Evolutionary conservation across 53 echinoderm and acorn worm species (phyloP).

Genomic region (Zoroaster sp.): DNA sequence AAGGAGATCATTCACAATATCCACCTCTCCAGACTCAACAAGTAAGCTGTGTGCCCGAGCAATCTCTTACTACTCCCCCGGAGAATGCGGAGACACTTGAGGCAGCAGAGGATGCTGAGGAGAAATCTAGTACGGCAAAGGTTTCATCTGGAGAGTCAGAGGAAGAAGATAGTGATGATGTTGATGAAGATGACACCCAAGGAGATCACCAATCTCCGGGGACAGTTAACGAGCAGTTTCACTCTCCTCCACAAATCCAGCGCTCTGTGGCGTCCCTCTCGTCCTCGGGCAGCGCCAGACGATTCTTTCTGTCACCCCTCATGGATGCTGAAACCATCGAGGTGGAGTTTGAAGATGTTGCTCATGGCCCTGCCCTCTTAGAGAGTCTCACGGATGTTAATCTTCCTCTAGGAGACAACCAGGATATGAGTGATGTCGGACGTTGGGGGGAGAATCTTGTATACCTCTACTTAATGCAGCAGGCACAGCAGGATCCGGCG

Average conservation of each 20-base stretch:
- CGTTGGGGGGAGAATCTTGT: constrained; percentile 71
- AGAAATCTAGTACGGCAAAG: neutral
- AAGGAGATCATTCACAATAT: neutral
- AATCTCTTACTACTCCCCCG: neutral
- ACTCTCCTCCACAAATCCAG: constrained; percentile 41
- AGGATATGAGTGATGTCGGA: constrained; percentile 30
- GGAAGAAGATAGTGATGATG: neutral
- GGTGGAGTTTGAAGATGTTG: constrained; percentile 60
- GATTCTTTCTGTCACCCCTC: constrained; percentile 6
- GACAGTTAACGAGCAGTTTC: neutral
- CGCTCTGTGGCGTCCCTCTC: neutral
- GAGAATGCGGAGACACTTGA: neutral
- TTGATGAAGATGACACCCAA: neutral
- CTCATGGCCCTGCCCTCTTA: neutral
- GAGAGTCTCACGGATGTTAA: neutral
- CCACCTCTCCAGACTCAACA: neutral
- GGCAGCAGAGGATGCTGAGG: neutral
- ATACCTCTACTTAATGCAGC: constrained; percentile 38
- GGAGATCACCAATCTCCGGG: neutral
- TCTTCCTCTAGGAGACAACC: neutral
- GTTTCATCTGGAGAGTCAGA: neutral
- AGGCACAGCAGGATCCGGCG: neutral
- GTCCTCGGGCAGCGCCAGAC: neutral
- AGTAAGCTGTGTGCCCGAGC: neutral
- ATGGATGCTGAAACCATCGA: constrained; percentile 16